These are phyloP conservation scores for Pelodiscus sinensis DNA, from an alignment of 2,113 vertebrate species.

Conservation along the genomic window DNA sequence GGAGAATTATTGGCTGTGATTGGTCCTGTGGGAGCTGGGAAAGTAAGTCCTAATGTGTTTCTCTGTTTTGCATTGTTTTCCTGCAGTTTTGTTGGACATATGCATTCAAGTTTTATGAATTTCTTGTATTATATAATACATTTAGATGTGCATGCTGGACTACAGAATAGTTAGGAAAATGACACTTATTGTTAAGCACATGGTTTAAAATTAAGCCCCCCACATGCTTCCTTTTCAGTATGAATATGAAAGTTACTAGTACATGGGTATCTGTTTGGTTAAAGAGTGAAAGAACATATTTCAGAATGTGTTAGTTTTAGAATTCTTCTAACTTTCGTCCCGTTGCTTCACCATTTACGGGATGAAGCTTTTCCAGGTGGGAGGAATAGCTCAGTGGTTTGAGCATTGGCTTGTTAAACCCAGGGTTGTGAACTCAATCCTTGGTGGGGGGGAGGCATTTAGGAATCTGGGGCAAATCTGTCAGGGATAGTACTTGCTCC, in stretches of 20 bases:
- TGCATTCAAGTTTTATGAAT: not conserved
- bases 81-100: not conserved
- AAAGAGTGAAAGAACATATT: not conserved
- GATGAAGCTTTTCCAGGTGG: not conserved
- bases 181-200: not conserved
- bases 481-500: too few relatives aligned
- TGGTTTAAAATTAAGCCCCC: not conserved
- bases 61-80: not conserved
- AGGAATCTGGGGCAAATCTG: too few relatives aligned
- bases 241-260: fast-evolving
- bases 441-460: too few relatives aligned
- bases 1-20: slow-evolving; percentile 91
- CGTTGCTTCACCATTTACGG: not conserved
- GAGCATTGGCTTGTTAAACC: too few relatives aligned
- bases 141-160: not conserved
- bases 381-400: too few relatives aligned
- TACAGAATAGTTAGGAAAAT: fast-evolving
- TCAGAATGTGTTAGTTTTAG: not conserved
- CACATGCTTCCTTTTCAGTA: not conserved
- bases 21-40: slow-evolving; percentile 95
- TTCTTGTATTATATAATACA: not conserved
- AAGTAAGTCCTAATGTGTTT: slow-evolving; percentile 79
- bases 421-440: too few relatives aligned
- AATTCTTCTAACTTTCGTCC: not conserved
- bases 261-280: not conserved